phyloP scores from a whole-genome alignment of 2,797 vertebrate species.

The Malacoraja senta region DNA sequence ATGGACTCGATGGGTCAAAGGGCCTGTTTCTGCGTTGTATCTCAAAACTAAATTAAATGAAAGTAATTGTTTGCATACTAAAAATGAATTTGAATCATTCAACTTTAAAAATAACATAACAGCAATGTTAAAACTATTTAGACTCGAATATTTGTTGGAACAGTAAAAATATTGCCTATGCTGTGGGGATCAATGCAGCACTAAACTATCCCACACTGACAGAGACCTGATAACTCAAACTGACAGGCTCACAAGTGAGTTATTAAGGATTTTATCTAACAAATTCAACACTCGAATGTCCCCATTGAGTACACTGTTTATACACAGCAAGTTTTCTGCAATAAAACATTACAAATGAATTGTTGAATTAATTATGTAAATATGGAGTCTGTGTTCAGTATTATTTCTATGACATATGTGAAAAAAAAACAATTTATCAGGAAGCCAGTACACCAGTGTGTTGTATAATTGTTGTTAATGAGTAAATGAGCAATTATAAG shows the following conservation, averaged over 20 bases:
- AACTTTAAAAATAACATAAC: background rate
- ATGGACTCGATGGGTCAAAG: no score
- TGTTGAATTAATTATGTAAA: slow-evolving; percentile 36
- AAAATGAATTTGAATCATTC: slow-evolving; percentile 11
- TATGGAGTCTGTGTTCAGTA: slow-evolving; percentile 26
- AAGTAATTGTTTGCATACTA: background rate
- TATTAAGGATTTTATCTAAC: slow-evolving; percentile 28
- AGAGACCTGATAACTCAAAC: slow-evolving; percentile 30
- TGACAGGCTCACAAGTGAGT: slow-evolving; percentile 36
- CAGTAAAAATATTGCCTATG: slow-evolving; percentile 27
- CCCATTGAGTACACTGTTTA: slow-evolving; percentile 27
- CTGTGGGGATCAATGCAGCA: slow-evolving; percentile 6
- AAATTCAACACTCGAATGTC: slow-evolving; percentile 33
- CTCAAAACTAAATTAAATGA: no score
- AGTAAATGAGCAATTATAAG: slow-evolving; percentile 37
- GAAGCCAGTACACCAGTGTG: slow-evolving; percentile 33
- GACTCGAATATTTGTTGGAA: background rate
- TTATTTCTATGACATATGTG: background rate
- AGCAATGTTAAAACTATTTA: background rate
- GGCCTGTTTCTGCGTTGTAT: no score
- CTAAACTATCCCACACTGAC: slow-evolving; percentile 13
- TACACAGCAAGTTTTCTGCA: background rate
- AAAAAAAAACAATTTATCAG: slow-evolving; percentile 33
- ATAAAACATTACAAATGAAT: slow-evolving; percentile 37
- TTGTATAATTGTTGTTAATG: slow-evolving; percentile 38